Evolutionary conservation across 2,113 vertebrate genomes (phyloP).

Genomic region (Alligator sinensis): DNA sequence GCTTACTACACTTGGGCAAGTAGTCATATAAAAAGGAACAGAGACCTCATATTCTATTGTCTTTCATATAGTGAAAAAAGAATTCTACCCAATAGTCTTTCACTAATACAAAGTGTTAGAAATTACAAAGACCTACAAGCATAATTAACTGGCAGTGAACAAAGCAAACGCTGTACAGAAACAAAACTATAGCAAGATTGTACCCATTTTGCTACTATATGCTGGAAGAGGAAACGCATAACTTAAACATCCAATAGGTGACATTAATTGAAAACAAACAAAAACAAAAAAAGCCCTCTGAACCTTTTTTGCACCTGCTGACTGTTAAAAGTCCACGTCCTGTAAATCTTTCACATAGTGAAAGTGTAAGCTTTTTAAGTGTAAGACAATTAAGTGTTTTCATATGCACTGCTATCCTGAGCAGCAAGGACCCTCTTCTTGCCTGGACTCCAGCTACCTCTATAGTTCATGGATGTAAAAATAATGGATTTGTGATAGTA

Average conservation of each 20-base stretch:
- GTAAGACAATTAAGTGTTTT: no score
- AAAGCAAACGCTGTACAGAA: slow-evolving; percentile 13
- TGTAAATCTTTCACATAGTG: no score
- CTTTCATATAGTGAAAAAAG: not conserved
- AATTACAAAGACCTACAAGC: slow-evolving; percentile 60
- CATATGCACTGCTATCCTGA: no score
- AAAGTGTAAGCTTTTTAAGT: no score
- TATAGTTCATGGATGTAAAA: fast-evolving
- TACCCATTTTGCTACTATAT: slow-evolving; percentile 12
- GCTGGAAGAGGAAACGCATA: not conserved
- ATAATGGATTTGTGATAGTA: no score
- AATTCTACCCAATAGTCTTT: not conserved
- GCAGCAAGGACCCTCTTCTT: not conserved
- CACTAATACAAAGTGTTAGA: slow-evolving; percentile 23
- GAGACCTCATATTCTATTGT: not conserved
- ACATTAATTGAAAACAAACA: not conserved
- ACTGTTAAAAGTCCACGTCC: not conserved
- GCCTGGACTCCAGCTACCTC: not conserved
- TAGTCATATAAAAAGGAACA: not conserved
- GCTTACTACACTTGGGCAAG: not conserved
- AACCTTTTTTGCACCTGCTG: not conserved
- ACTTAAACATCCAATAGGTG: not conserved
- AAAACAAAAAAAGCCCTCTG: not conserved
- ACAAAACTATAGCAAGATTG: slow-evolving; percentile 13
- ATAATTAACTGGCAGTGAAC: slow-evolving; percentile 25